Base-by-base conservation (phyloP, 92 coral and sea anemone genomes). In the Zoanthus gigantus region DNA sequence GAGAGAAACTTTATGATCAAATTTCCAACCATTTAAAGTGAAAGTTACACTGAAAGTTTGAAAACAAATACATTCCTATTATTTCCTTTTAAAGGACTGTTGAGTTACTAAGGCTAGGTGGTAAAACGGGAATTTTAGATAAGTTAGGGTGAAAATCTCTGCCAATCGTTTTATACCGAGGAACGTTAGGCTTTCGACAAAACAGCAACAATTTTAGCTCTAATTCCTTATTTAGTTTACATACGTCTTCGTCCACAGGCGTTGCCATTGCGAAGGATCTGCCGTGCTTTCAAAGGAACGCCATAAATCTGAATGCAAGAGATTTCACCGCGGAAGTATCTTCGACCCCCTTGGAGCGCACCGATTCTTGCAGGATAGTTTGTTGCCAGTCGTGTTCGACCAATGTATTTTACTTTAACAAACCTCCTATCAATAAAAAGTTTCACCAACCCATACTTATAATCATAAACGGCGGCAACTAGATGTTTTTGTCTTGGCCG, bases 241-340 rank as follows among this genome's bases (percentile, higher is more conserved):
- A 15, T 79, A 79, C 84, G 46, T 16, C 72, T 73, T 34, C 84
- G 72, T 7, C 9, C 7, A 79, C 84, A 79, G 23, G 72, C 72
- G 1, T 29, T 42, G 45, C 84, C 23, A 5, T 72, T 37, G 42
- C 71, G 42, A n/a, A 9, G 18, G 15, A 79, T 79, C 84, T 79
- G 84, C 7, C 84, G 72, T 10, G 54, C 54, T 31, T 66, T 79
- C 72, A 79, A 18, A 3, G 84, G 53, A 34, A 32, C 72, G 53
- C 37, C 56, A 44, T 11, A 79, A 14, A 79, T 58, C 71, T 79
- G 84, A 11, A 79, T 32, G 72, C 84, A 79, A 7, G 72, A 71
- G 52, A 79, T 79, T 57, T 53, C 48, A 31, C 84, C 84, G 44
- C 72, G 84, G 84, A 79, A 79, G 84, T 58, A 79, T 18, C 72